Evolutionary conservation across 2,113 vertebrate species (phyloP).

Genomic region (Aegotheles bennettii): DNA sequence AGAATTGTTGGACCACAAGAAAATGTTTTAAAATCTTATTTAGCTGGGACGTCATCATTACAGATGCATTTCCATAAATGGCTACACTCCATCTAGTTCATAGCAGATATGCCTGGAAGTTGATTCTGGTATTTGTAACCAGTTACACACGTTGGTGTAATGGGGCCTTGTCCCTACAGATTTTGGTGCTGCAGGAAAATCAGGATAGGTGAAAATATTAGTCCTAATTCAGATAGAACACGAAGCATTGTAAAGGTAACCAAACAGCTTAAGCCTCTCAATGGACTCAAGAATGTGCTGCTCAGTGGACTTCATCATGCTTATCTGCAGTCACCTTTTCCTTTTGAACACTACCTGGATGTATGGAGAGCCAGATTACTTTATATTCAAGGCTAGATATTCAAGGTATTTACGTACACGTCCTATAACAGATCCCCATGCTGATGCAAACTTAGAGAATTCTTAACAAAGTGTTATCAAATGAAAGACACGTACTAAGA

Average conservation of each 20-base stretch:
- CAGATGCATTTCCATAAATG: background rate
- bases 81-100: background rate
- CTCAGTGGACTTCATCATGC: background rate
- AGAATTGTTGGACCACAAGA: background rate
- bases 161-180: background rate
- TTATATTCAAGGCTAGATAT: background rate
- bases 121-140: background rate
- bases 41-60: background rate
- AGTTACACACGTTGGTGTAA: background rate
- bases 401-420: background rate
- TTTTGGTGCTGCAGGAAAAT: background rate
- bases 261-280: background rate
- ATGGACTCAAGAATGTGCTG: background rate
- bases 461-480: background rate
- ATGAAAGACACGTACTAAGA: conserved; percentile 59
- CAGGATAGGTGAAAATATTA: accelerated
- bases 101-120: background rate
- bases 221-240: background rate
- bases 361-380: background rate
- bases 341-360: background rate
- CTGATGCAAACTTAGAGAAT: background rate
- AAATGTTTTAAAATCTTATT: background rate
- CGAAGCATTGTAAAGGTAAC: background rate
- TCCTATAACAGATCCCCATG: accelerated
- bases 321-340: background rate